phyloP scores from a whole-genome alignment of 1,140 invertebrate species.

The Magallana angulata region DNA sequence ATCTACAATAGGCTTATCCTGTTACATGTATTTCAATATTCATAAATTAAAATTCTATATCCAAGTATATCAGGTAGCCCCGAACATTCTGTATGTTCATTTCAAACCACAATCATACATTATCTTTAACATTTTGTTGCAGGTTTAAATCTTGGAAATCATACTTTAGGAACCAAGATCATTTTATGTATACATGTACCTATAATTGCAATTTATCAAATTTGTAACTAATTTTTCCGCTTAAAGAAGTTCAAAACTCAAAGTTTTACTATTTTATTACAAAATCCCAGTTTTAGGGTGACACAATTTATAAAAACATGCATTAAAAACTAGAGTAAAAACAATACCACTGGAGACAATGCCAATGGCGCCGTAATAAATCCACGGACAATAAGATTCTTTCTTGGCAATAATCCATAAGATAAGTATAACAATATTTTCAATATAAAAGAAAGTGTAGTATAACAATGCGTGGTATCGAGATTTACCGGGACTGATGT shows the following conservation, averaged over 20 bases:
- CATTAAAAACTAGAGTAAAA: slow-evolving; percentile 17
- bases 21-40: too few species aligned
- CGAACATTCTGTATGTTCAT: too few species aligned
- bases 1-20: too few species aligned
- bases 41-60: too few species aligned
- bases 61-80: too few species aligned
- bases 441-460: slow-evolving; percentile 22
- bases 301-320: slow-evolving; percentile 26
- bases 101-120: too few species aligned
- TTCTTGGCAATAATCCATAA: slow-evolving; percentile 1
- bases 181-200: too few species aligned
- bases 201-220: too few species aligned
- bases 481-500: slow-evolving; percentile 17
- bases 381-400: not conserved
- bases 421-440: not conserved
- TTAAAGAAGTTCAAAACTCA: not conserved
- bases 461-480: slow-evolving; percentile 23
- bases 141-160: too few species aligned
- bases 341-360: not conserved
- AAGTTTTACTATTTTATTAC: not conserved
- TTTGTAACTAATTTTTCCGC: too few species aligned
- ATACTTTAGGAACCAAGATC: too few species aligned
- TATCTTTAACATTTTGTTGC: too few species aligned
- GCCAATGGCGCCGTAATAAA: not conserved
- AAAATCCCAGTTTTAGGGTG: slow-evolving; percentile 26